Percentiles rank a stretch among this genome's conserved stretches.
These are phyloP conservation scores for Protonibea diacanthus DNA, from an alignment of 2,797 vertebrate genomes.

Conservation along the genomic window DNA sequence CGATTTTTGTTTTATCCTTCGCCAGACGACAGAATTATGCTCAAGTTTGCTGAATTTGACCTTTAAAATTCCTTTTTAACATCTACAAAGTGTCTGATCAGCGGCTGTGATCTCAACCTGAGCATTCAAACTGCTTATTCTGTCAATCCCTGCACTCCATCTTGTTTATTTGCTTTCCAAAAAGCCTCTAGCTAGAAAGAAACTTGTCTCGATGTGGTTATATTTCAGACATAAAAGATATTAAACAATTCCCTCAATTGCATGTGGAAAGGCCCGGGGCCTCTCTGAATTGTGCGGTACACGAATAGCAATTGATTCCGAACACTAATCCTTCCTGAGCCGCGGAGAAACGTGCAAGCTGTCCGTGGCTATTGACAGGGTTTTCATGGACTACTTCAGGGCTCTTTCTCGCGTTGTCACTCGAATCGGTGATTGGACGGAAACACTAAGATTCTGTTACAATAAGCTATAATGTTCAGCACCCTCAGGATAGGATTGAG, in stretches of 20 bases:
- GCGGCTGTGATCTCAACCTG: background rate
- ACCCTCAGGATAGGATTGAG: constrained; percentile 8
- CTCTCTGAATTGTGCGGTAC: constrained; percentile 44
- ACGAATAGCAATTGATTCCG: constrained; percentile 38
- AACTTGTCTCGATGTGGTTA: background rate
- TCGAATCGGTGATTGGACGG: constrained; percentile 27
- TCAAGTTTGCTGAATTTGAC: background rate
- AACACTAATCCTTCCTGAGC: constrained; percentile 63
- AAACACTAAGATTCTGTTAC: constrained; percentile 60
- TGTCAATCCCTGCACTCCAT: background rate
- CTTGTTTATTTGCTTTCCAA: background rate
- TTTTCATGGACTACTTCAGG: constrained; percentile 57
- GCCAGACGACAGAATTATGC: no score
- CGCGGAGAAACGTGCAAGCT: constrained; percentile 44
- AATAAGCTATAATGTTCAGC: constrained; percentile 34
- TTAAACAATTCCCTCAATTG: constrained; percentile 15
- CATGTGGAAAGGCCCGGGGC: constrained; percentile 24
- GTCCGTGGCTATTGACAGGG: constrained; percentile 47
- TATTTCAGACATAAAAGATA: constrained; percentile 13
- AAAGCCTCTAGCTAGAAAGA: background rate
- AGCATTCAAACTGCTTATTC: background rate
- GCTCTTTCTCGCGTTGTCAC: constrained; percentile 38
- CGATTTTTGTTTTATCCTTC: background rate
- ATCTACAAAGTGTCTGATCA: background rate
- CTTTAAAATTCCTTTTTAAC: background rate